A percentile compares a stretch with the other conserved stretches of the same genome.
Evolutionary conservation across 2,113 vertebrate species (phyloP).

Genomic region (Sminthopsis crassicaudata): DNA sequence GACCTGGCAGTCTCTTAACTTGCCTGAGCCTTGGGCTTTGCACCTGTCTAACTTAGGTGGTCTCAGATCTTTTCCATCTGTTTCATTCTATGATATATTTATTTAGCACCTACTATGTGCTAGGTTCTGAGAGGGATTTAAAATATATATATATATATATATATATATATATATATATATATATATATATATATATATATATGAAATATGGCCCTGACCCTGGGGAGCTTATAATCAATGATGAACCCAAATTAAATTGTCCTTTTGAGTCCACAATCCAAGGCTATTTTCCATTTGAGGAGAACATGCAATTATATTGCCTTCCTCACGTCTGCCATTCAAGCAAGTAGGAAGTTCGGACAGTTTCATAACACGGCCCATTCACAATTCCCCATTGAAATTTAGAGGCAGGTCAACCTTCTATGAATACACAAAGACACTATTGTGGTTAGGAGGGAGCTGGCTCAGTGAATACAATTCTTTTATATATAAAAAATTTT

Average conservation of each 20-base stretch:
- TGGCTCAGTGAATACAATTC: conserved; percentile 69
- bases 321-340: conserved; percentile 50
- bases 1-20: background rate
- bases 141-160: too few species aligned
- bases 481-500: conserved; percentile 72
- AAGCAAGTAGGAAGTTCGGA: conserved; percentile 70
- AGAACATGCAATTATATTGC: conserved; percentile 46
- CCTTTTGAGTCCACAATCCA: background rate
- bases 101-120: background rate
- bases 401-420: conserved; percentile 76
- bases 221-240: background rate
- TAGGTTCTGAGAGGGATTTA: background rate
- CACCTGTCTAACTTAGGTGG: background rate
- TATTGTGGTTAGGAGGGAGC: conserved; percentile 76
- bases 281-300: conserved; percentile 60
- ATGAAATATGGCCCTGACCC: background rate
- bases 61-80: background rate
- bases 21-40: background rate
- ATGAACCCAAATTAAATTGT: background rate
- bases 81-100: background rate
- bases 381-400: conserved; percentile 78
- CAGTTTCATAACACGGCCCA: conserved; percentile 80
- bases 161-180: too few species aligned
- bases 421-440: conserved; percentile 78
- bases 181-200: too few species aligned